Base-by-base conservation (phyloP, 1,140 invertebrate genomes). In the Brachionus rotundiformis region DNA sequence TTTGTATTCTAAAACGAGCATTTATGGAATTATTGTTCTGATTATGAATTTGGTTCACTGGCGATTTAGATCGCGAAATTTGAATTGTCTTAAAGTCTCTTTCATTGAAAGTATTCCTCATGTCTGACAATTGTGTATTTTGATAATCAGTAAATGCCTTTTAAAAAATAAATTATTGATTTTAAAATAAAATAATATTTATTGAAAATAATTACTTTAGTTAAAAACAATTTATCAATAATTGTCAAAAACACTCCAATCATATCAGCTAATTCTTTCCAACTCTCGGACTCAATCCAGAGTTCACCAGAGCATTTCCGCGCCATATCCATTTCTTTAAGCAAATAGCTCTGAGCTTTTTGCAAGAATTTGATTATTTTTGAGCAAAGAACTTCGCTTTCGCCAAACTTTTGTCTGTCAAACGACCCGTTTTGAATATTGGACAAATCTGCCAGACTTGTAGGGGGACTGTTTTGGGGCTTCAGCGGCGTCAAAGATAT, bases 191-290 rank as follows among this genome's bases (percentile, higher is more conserved):
- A 1, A 29, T 1, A 63, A 29, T 29, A 29, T 1, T n/a, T 54
- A 2, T 54, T 16, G 13, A 54, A 54, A 54, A 7, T 54, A n/a
- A n/a, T 59, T 63, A 63, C 61, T 68, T 68, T 73, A 3, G 68
- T 44, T 23, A 44, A 44, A 73, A 73, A 73, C n/a, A 73, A 44
- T 73, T 73, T 73, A 13, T 73, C 68, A 44, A 73, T 73, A 13
- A 73, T 73, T 27, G 19, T 73, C 10, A 73, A 31, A 73, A 44
- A 73, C 13, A 36, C 8, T 16, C 19, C 19, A 36, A 71, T 39
- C 6, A 36, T 10, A 19, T 71, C 65, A 36, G 16, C 31, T 19
- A 71, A 19, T 16, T 71, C 13, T 36, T 36, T 71, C 10, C 29
- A 11, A 63, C 3, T 16, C 8, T 71, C 33, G 19, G 65, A 36